Conservation (phyloP, 1,140 invertebrate species). For the Cyphomyrmex costatus region DNA sequence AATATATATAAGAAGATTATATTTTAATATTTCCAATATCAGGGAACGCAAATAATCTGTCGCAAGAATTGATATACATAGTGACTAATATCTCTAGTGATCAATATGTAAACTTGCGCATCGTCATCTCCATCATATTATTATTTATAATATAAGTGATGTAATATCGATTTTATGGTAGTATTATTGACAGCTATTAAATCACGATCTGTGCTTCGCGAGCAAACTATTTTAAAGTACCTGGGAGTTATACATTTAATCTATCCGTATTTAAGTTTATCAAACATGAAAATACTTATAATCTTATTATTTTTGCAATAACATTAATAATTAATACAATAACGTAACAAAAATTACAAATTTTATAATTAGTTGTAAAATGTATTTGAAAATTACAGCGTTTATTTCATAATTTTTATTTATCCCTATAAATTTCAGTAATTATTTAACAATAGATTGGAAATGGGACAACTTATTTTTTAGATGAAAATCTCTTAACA, state of each 20-base stretch:
- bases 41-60: constrained; percentile 13
- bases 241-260: not conserved
- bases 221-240: not conserved
- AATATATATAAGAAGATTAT: not conserved
- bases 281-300: constrained; percentile 10
- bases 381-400: not conserved
- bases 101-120: not conserved
- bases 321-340: constrained; percentile 17
- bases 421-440: not conserved
- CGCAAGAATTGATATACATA: too few relatives aligned
- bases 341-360: constrained; percentile 6
- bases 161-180: not conserved
- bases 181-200: constrained; percentile 32
- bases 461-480: not conserved
- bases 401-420: not conserved
- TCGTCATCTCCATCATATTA: not conserved
- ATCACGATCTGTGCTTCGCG: not conserved
- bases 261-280: not conserved
- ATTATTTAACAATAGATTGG: not conserved
- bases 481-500: not conserved
- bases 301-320: not conserved
- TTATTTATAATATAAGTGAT: not conserved
- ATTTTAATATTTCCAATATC: not conserved
- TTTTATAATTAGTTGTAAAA: not conserved
- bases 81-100: not conserved